phyloP scores from a whole-genome alignment of 2,113 vertebrate species.

The Brachionichthys hirsutus region DNA sequence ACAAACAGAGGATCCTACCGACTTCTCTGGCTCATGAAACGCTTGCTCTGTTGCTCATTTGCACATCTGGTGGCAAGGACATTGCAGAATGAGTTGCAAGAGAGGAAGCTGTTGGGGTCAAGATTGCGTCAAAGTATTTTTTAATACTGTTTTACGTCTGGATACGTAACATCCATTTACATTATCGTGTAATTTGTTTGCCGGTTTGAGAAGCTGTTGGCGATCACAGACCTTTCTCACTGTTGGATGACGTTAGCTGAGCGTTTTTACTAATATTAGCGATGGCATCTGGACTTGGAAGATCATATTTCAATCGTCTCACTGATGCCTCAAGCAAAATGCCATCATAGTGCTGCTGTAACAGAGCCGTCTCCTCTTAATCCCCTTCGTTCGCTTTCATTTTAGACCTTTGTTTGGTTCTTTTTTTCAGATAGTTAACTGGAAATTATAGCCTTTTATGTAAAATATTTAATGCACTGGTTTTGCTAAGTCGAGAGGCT shows the following conservation, averaged over 20 bases:
- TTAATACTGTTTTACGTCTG: background rate
- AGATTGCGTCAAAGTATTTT: constrained; percentile 41
- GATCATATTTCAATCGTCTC: too few relatives aligned
- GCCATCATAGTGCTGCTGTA: background rate
- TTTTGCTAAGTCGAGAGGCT: background rate
- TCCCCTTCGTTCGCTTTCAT: too few relatives aligned
- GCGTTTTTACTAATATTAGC: too few relatives aligned
- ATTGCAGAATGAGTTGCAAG: constrained; percentile 21
- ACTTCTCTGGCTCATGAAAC: constrained; percentile 47
- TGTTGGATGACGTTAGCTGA: constrained; percentile 18
- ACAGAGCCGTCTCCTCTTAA: background rate
- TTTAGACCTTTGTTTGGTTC: too few relatives aligned
- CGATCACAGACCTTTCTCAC: too few relatives aligned
- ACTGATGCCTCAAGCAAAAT: background rate
- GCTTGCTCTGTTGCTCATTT: constrained; percentile 50
- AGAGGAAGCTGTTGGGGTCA: constrained; percentile 16
- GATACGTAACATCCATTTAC: too few relatives aligned
- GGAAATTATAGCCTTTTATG: too few relatives aligned
- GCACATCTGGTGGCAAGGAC: constrained; percentile 62
- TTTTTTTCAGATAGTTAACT: background rate
- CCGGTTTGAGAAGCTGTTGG: too few relatives aligned
- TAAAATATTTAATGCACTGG: background rate
- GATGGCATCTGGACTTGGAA: too few relatives aligned
- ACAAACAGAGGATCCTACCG: constrained; percentile 39
- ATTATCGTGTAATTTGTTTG: too few relatives aligned